phyloP scores from a whole-genome alignment of 2,797 vertebrate genomes.

The Chromobotia macracanthus region DNA sequence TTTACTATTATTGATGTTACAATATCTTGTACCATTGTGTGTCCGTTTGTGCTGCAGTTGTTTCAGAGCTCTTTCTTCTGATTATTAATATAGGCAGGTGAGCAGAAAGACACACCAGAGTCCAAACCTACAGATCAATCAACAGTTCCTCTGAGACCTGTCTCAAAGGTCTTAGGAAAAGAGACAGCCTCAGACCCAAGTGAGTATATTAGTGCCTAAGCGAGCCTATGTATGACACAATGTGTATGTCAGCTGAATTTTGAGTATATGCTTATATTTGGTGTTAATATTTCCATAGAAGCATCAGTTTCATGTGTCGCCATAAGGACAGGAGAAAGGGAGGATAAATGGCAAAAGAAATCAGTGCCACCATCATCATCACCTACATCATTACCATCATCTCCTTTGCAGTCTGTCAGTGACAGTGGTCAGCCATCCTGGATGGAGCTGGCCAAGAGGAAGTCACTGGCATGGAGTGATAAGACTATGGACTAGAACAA shows the following conservation, averaged over 20 bases:
- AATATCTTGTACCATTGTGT: background rate
- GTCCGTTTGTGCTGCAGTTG: background rate
- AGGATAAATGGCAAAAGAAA: slow-evolving; percentile 78
- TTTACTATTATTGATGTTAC: background rate
- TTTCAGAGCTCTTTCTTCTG: background rate
- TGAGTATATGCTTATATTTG: background rate
- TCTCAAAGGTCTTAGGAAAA: slow-evolving; percentile 52
- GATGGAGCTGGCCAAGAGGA: slow-evolving; percentile 98
- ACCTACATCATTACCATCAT: slow-evolving; percentile 54
- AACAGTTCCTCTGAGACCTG: slow-evolving; percentile 52
- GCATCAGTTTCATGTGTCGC: slow-evolving; percentile 63
- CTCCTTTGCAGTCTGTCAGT: slow-evolving; percentile 67
- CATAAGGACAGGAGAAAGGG: slow-evolving; percentile 70
- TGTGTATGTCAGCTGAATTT: background rate
- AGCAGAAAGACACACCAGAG: slow-evolving; percentile 60
- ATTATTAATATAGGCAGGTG: slow-evolving; percentile 63
- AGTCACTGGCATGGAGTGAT: slow-evolving; percentile 96
- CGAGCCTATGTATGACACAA: background rate
- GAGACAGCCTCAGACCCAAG: background rate
- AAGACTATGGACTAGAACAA: slow-evolving; percentile 82
- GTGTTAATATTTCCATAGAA: slow-evolving; percentile 62
- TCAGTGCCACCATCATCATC: slow-evolving; percentile 53
- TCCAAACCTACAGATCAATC: slow-evolving; percentile 17
- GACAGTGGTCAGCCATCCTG: slow-evolving; percentile 85
- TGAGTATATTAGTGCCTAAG: background rate